Percentiles rank a stretch among this genome's conserved stretches.
phyloP scores from a whole-genome alignment of 2,797 vertebrate genomes.

The Malacoraja senta region DNA sequence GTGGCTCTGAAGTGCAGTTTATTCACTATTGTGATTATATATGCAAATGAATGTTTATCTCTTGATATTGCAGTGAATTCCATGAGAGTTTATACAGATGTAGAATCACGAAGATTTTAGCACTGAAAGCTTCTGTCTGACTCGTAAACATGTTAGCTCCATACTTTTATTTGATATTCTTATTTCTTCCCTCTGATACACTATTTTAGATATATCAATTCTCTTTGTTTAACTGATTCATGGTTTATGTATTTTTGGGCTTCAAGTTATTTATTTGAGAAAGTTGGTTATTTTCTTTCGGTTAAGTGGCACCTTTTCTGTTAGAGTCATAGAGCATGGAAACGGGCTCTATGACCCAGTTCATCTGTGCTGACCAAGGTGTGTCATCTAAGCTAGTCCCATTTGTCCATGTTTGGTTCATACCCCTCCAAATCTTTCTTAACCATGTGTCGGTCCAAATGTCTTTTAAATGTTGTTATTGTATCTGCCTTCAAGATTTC shows the following conservation, averaged over 20 bases:
- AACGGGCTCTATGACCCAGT: too few species aligned
- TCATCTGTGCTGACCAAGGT: too few species aligned
- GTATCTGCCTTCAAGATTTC: too few species aligned
- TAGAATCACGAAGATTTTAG: background rate
- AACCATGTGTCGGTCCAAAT: too few species aligned
- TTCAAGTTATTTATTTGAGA: background rate
- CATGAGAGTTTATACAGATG: background rate
- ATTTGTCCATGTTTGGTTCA: too few species aligned
- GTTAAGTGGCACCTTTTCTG: too few species aligned
- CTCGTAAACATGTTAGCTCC: background rate
- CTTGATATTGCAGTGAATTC: background rate
- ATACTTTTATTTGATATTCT: background rate
- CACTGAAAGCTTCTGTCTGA: background rate
- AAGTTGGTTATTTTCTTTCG: background rate
- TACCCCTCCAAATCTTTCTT: too few species aligned
- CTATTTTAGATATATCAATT: background rate
- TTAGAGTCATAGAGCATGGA: too few species aligned
- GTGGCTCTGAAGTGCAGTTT: background rate
- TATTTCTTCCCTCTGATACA: background rate
- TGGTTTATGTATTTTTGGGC: background rate
- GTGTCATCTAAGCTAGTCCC: too few species aligned
- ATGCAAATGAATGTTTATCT: background rate
- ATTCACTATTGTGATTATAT: background rate
- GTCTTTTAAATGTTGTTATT: too few species aligned
- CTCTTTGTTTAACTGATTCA: background rate